Conservation (phyloP, 2,888 invertebrate species). For the Drosophila niveifrons region DNA sequence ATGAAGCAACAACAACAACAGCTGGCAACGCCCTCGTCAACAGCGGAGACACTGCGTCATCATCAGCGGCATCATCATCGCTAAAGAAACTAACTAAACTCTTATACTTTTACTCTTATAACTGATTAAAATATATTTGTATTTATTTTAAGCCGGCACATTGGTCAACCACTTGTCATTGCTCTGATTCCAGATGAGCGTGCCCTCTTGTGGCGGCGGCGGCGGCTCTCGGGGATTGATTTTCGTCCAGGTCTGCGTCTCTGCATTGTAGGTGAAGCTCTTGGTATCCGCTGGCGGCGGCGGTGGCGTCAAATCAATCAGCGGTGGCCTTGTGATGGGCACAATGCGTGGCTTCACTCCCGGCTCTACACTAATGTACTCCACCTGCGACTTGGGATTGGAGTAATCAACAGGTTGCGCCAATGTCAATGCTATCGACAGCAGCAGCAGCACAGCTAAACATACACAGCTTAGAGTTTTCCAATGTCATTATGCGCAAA, state of each 20-base stretch:
- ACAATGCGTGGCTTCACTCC: slow-evolving; percentile 60
- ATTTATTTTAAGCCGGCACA: slow-evolving; percentile 26
- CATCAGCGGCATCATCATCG: slow-evolving; percentile 59
- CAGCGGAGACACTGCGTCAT: slow-evolving; percentile 48
- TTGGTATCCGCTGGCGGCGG: slow-evolving; percentile 73
- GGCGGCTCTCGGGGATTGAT: slow-evolving; percentile 70
- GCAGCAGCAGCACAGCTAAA: slow-evolving; percentile 35
- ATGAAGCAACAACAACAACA: slow-evolving; percentile 67
- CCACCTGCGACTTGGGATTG: slow-evolving; percentile 83
- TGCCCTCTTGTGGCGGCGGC: slow-evolving; percentile 72
- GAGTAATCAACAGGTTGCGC: slow-evolving; percentile 45
- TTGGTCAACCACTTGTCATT: slow-evolving; percentile 84
- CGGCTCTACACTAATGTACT: slow-evolving; percentile 64
- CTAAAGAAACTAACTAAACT: slow-evolving; percentile 16
- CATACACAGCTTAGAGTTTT: not conserved
- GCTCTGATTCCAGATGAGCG: slow-evolving; percentile 82
- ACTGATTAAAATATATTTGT: not conserved
- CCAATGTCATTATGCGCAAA: slow-evolving; percentile 9
- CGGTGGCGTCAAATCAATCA: slow-evolving; percentile 67
- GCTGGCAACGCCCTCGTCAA: slow-evolving; percentile 26
- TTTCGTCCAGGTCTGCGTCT: slow-evolving; percentile 73
- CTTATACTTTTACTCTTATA: not conserved
- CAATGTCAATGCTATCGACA: slow-evolving; percentile 26
- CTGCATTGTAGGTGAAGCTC: slow-evolving; percentile 78
- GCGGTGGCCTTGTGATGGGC: slow-evolving; percentile 66